phyloP scores from a whole-genome alignment of 2,113 vertebrate genomes.

The Sebastes fasciatus region DNA sequence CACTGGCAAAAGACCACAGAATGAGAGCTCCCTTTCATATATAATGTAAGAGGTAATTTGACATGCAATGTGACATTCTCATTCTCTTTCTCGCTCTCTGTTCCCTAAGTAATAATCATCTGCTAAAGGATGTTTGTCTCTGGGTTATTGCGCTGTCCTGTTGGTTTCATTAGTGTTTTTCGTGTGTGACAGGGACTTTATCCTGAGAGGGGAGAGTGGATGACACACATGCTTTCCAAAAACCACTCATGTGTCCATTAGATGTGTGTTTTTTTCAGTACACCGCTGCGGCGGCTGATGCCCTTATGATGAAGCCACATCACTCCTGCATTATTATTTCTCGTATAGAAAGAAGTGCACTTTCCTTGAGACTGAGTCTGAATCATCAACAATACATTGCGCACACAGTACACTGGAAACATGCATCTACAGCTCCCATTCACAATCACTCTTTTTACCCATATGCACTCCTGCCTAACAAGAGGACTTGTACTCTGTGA shows the following conservation, averaged over 20 bases:
- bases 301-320: slow-evolving; percentile 51
- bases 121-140: slow-evolving; percentile 74
- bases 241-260: slow-evolving; percentile 79
- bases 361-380: slow-evolving; percentile 57
- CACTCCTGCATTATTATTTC: slow-evolving; percentile 56
- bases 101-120: slow-evolving; percentile 66
- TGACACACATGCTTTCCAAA: slow-evolving; percentile 65
- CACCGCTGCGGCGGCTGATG: slow-evolving; percentile 23
- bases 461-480: neutral
- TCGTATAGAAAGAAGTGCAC: slow-evolving; percentile 60
- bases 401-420: neutral
- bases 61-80: slow-evolving; percentile 66
- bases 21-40: slow-evolving; percentile 63
- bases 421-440: slow-evolving; percentile 16
- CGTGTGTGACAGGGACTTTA: slow-evolving; percentile 51
- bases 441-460: neutral
- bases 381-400: slow-evolving; percentile 55
- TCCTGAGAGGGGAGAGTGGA: slow-evolving; percentile 56
- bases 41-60: slow-evolving; percentile 61
- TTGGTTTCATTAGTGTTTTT: slow-evolving; percentile 64
- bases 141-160: slow-evolving; percentile 68
- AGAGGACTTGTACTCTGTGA: slow-evolving; percentile 21
- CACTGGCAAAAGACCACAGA: slow-evolving; percentile 40
- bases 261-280: slow-evolving; percentile 56
- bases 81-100: slow-evolving; percentile 54